A percentile compares a stretch with the other conserved stretches of the same genome.
phyloP scores from a whole-genome alignment of 2,113 vertebrate genomes.

The Tragelaphus imberbis region DNA sequence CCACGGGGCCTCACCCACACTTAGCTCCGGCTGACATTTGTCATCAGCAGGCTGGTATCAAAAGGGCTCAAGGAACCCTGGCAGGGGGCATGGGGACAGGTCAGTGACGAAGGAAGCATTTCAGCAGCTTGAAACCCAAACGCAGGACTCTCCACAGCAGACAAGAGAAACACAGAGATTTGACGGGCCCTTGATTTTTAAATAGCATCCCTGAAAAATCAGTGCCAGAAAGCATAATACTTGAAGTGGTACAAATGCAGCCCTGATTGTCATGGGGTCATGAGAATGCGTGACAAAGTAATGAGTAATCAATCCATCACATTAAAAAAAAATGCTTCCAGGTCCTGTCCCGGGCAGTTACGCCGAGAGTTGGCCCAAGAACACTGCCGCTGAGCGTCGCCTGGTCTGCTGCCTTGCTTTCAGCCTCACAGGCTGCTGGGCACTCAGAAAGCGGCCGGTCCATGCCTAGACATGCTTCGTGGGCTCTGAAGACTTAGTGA shows the following conservation, averaged over 20 bases:
- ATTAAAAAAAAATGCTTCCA: fast-evolving
- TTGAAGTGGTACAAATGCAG: background rate
- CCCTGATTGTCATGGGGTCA: background rate
- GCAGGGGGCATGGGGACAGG: fast-evolving
- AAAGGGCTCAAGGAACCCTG: too few species aligned
- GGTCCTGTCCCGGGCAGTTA: fast-evolving
- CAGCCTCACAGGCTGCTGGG: background rate
- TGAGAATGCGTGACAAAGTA: background rate
- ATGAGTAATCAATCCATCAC: too few species aligned
- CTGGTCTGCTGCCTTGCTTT: fast-evolving
- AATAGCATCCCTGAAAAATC: background rate
- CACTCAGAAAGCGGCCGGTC: fast-evolving
- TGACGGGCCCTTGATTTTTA: background rate
- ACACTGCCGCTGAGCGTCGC: fast-evolving
- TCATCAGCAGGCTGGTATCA: background rate
- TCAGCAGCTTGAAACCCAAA: too few species aligned
- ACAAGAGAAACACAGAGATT: background rate
- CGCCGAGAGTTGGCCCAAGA: background rate
- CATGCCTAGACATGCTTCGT: fast-evolving
- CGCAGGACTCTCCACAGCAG: background rate
- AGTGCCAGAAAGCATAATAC: background rate
- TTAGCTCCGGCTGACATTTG: background rate
- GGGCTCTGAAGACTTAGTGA: background rate
- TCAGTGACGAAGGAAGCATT: fast-evolving
- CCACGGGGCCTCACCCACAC: fast-evolving